Evolutionary conservation across 2,797 vertebrate species (phyloP), one percentile per base, ranked within the genome.

Genomic region (Myripristis murdjan): DNA sequence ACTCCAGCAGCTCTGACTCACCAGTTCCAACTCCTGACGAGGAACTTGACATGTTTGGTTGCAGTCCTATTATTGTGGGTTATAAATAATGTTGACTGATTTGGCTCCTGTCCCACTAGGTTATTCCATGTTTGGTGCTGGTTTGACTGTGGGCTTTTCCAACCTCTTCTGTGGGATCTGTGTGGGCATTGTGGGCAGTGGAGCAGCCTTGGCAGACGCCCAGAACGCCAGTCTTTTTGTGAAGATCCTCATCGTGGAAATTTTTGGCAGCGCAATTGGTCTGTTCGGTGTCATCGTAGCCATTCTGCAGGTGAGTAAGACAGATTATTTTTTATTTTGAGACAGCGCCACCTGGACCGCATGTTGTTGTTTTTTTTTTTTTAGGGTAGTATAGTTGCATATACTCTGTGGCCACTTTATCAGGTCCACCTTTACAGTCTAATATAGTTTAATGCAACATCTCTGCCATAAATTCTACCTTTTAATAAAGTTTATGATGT

Each of bases 91-190:
- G 16, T 5, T 15, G 5, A 35, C 47, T 80, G 39, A 20, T 53
- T 26, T 53, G 6, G 7, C 66, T 60, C 60, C 15, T 24, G 2
- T 77, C 33, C 37, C 4, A 0, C 31, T 26, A 99, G 98, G 98
- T 72, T 99, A 96, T 90, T 99, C 98, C 84, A 98, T 99, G 98
- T 99, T 99, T 65, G 98, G 98, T 16, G 98, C 98, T 20, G 98
- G 98, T 52, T 95, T 99, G 73, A 99, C 98, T 0, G 98, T 99
- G 76, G 98, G 98, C 65, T 96, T 99, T 48, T 99, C 97, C 76
- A 99, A 99, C 90, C 97, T 99, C 73, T 99, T 99, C 95, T 99
- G 97, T 69, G 98, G 98, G 46, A 97, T 99, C 89, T 99, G 98
- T 0, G 98, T 99, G 56, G 98, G 98, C 77, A 98, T 99, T 0